Conservation (phyloP, 2,888 invertebrate species). For the Lasioglossum marginatum region DNA sequence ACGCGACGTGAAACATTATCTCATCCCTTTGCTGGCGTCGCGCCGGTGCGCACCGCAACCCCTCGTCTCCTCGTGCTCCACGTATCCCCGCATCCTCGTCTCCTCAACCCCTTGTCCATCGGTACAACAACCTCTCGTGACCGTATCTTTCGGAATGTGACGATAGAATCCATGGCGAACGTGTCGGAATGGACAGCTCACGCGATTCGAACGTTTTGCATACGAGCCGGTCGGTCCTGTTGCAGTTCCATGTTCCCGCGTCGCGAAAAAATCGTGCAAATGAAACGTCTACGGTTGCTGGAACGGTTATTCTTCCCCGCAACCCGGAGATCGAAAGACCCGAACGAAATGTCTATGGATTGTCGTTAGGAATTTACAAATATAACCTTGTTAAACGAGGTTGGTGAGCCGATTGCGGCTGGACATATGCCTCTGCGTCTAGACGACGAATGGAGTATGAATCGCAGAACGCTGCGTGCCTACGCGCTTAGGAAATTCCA, state of each 20-base stretch:
- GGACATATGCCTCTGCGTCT: too few relatives aligned
- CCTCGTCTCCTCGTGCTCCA: slow-evolving; percentile 18
- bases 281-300: slow-evolving; percentile 18
- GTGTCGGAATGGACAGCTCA: slow-evolving; percentile 31
- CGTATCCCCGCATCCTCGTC: neutral
- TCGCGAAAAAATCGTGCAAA: slow-evolving; percentile 22
- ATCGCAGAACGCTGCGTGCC: too few relatives aligned
- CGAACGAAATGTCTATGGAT: neutral
- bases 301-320: neutral
- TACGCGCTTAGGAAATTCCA: too few relatives aligned
- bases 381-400: too few relatives aligned
- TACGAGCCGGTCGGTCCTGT: slow-evolving; percentile 1
- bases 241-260: neutral
- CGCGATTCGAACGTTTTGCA: slow-evolving; percentile 25
- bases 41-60: neutral
- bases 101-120: neutral
- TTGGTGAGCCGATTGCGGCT: too few relatives aligned
- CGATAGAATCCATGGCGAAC: slow-evolving; percentile 28
- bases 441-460: too few relatives aligned
- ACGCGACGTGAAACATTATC: slow-evolving; percentile 52
- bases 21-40: slow-evolving; percentile 43
- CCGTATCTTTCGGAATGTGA: slow-evolving; percentile 43
- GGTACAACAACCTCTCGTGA: slow-evolving; percentile 40
- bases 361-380: neutral
- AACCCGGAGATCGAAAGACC: too few relatives aligned